Evolutionary conservation across 2,113 vertebrate species (phyloP), one percentile per base, ranked within the genome.

Genomic region (Takifugu flavidus): DNA sequence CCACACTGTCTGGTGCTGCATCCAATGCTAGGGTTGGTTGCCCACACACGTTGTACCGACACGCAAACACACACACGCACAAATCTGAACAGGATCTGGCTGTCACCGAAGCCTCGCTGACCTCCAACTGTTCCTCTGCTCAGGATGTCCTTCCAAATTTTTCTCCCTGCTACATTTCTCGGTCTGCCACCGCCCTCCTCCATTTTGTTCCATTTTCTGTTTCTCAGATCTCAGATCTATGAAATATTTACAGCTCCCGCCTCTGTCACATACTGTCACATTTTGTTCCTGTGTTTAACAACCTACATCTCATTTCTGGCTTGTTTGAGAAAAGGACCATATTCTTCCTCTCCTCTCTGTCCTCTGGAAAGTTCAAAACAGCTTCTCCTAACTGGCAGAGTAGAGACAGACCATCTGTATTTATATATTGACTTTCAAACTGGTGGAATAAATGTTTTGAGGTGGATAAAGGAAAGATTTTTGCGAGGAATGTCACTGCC

Each of bases 1-100:
- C 96, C 96, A 0, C 95, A 97, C 29, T 94, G 95, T 84, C 88
- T 99, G 31, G 95, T 96, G 10, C 92, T 98, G 58, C 95, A 98
- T 85, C 96, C 96, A 0, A 88, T 94, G 0, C 89, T 86, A 1
- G 96, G 96, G 96, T 98, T 13, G 56, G 92, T 84, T 3, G 0
- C 3, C 3, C 25, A 47, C 15, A 56, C 52, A 45, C 56, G 44
- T 49, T n/a, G 47, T 47, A 72, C 55, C 58, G 28, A 63, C 4
- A 29, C 42, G 31, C 14, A 12, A 51, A 27, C 62, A 56, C 49
- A 67, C 47, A 43, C 0, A 39, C 28, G 46, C 13, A 56, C 66
- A 57, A 60, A 46, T 7, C 4, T 7, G 39, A 14, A 52, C 62
- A 46, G 1, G 52, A 62, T 70, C 25, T 52, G 55, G 26, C 63